Conservation (phyloP, 2,888 invertebrate genomes). For the Arenicola marina region DNA sequence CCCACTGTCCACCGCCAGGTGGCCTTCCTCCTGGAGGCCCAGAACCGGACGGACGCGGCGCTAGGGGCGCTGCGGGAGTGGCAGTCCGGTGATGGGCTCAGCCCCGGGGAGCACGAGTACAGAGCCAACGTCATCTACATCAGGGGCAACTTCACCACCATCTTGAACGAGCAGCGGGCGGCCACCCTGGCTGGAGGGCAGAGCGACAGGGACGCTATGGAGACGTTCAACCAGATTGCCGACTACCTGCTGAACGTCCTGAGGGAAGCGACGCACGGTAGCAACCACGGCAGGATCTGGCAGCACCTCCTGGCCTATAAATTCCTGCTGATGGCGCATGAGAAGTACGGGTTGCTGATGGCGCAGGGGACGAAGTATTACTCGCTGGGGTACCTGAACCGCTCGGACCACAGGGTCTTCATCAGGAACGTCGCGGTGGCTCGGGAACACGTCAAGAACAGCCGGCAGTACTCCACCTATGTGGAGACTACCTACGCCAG, state of each 20-base stretch:
- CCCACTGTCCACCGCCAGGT: too few relatives aligned
- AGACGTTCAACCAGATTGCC: too few relatives aligned
- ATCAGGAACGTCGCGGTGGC: background rate
- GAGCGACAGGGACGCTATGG: too few relatives aligned
- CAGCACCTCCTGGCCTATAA: constrained; percentile 12
- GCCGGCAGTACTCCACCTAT: background rate
- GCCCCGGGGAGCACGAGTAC: background rate
- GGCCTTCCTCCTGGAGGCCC: too few relatives aligned
- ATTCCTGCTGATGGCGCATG: constrained; percentile 5
- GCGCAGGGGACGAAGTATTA: constrained; percentile 7
- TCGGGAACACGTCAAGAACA: background rate
- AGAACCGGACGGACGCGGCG: background rate
- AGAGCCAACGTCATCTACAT: background rate
- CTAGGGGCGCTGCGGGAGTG: background rate
- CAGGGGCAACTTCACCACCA: background rate
- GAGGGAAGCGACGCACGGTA: background rate
- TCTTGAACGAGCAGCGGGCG: background rate
- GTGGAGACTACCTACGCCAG: background rate
- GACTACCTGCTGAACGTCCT: too few relatives aligned
- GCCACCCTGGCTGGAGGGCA: too few relatives aligned
- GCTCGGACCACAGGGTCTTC: background rate
- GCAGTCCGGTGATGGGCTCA: background rate
- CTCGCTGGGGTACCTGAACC: background rate
- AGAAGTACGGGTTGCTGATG: background rate
- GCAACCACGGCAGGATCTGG: constrained; percentile 7